Conservation (phyloP, 2,888 invertebrate genomes). For the Epicampocera succincta region DNA sequence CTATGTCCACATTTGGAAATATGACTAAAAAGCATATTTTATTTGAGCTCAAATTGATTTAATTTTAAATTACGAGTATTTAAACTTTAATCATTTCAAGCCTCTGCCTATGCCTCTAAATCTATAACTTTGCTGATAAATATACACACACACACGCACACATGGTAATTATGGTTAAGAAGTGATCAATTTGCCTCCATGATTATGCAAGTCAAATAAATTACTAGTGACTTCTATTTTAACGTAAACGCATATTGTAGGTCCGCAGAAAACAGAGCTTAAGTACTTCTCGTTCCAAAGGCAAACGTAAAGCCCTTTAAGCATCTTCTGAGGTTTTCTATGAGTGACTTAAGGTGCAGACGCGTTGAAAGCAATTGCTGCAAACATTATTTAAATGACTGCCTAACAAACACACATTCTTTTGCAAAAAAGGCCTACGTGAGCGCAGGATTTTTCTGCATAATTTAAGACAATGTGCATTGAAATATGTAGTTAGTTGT, state of each 20-base stretch:
- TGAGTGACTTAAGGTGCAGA: slow-evolving; percentile 26
- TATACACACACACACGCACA: neutral
- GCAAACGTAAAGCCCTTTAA: slow-evolving; percentile 55
- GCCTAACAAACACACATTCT: slow-evolving; percentile 27
- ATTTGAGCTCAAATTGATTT: no score
- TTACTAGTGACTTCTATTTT: slow-evolving; percentile 66
- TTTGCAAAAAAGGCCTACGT: neutral
- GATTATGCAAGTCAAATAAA: slow-evolving; percentile 68
- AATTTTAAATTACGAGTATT: no score
- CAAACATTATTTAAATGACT: slow-evolving; percentile 51
- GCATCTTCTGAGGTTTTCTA: slow-evolving; percentile 37
- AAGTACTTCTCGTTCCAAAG: slow-evolving; percentile 24
- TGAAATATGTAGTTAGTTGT: slow-evolving; percentile 24
- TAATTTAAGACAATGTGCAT: slow-evolving; percentile 14
- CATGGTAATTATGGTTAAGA: slow-evolving; percentile 56
- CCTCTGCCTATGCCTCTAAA: slow-evolving; percentile 13
- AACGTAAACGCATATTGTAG: slow-evolving; percentile 34
- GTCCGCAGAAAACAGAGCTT: slow-evolving; percentile 26
- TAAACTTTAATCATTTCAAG: slow-evolving; percentile 22
- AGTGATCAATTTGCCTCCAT: slow-evolving; percentile 61
- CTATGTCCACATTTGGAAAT: no score
- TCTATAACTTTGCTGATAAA: slow-evolving; percentile 8
- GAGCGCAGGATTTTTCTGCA: neutral
- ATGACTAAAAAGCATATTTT: no score
- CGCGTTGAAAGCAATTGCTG: slow-evolving; percentile 31